phyloP scores from a whole-genome alignment of 2,113 vertebrate genomes.

The Pogona vitticeps region DNA sequence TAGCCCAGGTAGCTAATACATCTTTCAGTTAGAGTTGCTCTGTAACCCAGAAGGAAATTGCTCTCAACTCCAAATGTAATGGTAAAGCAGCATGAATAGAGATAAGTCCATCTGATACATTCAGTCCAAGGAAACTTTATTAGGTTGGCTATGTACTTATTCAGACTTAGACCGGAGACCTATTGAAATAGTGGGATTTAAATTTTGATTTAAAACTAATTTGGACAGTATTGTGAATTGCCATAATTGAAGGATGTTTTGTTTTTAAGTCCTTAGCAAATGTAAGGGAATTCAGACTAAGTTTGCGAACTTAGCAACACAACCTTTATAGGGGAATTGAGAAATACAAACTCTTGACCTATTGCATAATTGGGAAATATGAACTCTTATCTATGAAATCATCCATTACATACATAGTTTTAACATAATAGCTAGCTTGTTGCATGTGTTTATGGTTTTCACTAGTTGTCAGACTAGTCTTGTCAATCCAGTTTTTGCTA shows the following conservation, averaged over 20 bases:
- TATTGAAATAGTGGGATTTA: neutral
- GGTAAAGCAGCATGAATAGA: neutral
- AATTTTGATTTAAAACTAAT: neutral
- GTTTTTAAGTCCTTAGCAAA: neutral
- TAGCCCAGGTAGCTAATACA: no score
- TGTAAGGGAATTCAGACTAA: neutral
- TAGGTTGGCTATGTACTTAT: neutral
- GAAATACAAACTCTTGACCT: neutral
- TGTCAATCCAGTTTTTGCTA: neutral
- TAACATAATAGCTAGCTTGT: neutral
- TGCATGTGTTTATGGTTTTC: neutral
- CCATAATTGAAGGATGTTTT: neutral
- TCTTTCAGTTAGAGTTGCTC: no score
- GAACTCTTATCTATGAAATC: neutral
- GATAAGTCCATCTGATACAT: no score
- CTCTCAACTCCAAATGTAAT: neutral
- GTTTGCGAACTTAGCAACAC: neutral
- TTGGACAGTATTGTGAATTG: neutral
- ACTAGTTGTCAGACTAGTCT: neutral
- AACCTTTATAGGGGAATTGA: neutral
- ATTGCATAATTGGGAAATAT: neutral
- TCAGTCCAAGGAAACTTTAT: neutral
- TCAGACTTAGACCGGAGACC: neutral
- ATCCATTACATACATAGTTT: neutral
- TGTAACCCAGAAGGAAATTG: neutral